phyloP scores from a whole-genome alignment of 2,113 vertebrate genomes.

The Chlorodrepanis virens region DNA sequence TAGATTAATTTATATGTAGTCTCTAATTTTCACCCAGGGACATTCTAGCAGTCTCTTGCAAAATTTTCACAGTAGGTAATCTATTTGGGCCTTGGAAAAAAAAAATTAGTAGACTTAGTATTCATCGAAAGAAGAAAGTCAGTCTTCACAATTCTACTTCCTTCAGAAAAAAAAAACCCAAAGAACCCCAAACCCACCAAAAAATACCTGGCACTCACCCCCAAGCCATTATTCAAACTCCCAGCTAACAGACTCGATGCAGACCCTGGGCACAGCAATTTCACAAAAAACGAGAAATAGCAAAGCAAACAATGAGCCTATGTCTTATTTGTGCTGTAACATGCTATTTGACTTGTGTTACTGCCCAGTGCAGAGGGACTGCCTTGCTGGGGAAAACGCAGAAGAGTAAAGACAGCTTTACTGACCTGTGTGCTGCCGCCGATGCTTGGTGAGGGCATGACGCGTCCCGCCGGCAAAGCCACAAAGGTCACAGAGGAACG shows the following conservation, averaged over 20 bases:
- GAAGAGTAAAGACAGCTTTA: conserved; percentile 30
- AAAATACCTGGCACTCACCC: background rate
- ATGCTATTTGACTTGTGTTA: background rate
- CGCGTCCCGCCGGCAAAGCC: conserved; percentile 96
- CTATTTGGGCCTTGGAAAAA: background rate
- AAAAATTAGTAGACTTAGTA: background rate
- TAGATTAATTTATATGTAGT: conserved; percentile 11
- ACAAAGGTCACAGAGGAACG: conserved; percentile 97
- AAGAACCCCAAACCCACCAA: background rate
- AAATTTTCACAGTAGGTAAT: conserved; percentile 35
- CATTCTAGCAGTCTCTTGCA: background rate
- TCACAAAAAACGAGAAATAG: background rate
- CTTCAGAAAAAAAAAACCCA: background rate
- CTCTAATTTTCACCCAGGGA: conserved; percentile 1
- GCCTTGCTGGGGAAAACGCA: conserved; percentile 19
- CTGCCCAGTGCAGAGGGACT: conserved; percentile 1
- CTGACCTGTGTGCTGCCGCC: conserved; percentile 96
- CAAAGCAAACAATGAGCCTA: background rate
- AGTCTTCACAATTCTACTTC: background rate
- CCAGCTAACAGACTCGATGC: background rate
- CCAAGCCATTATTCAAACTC: background rate
- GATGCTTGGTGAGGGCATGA: conserved; percentile 97
- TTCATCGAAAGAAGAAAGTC: conserved; percentile 3
- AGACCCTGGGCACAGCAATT: background rate
- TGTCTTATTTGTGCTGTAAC: background rate